phyloP scores from a whole-genome alignment of 2,888 invertebrate species.

The Lepeophtheirus nordmannii region DNA sequence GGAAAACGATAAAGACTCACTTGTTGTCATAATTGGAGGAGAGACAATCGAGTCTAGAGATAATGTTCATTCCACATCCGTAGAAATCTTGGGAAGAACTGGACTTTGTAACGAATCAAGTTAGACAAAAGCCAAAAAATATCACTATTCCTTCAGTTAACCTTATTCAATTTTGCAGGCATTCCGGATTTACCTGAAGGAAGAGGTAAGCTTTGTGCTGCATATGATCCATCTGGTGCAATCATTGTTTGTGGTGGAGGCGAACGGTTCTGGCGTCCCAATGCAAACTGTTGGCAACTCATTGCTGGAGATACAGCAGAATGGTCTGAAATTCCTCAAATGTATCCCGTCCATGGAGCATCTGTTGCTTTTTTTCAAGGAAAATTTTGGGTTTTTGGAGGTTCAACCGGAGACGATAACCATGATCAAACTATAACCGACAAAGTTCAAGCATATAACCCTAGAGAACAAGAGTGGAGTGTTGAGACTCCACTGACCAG shows the following conservation, averaged over 20 bases:
- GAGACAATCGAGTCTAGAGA: constrained; percentile 22
- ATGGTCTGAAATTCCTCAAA: constrained; percentile 24
- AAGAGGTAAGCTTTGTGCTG: constrained; percentile 23
- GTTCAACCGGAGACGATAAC: constrained; percentile 23
- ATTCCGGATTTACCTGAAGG: constrained; percentile 24
- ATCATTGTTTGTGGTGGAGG: constrained; percentile 24
- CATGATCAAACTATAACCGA: constrained; percentile 25
- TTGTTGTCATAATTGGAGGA: constrained; percentile 23
- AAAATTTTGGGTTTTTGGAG: constrained; percentile 24
- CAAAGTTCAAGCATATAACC: constrained; percentile 25
- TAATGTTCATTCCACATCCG: constrained; percentile 22
- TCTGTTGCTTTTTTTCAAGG: constrained; percentile 20
- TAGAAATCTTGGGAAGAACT: constrained; percentile 16
- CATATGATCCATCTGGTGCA: constrained; percentile 25
- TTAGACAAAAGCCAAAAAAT: neutral
- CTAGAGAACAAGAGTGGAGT: constrained; percentile 22
- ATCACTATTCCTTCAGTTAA: too few relatives aligned
- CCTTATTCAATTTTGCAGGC: neutral
- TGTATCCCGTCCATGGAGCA: constrained; percentile 24
- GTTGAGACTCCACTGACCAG: constrained; percentile 19
- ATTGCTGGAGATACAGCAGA: neutral
- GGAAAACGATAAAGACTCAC: constrained; percentile 22
- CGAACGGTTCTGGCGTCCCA: constrained; percentile 24
- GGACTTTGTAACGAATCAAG: constrained; percentile 13
- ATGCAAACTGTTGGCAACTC: constrained; percentile 24